Evolutionary conservation across 1,140 invertebrate species (phyloP), one percentile per base, ranked within the genome.

Genomic region (Bursaphelenchus mucronatus): DNA sequence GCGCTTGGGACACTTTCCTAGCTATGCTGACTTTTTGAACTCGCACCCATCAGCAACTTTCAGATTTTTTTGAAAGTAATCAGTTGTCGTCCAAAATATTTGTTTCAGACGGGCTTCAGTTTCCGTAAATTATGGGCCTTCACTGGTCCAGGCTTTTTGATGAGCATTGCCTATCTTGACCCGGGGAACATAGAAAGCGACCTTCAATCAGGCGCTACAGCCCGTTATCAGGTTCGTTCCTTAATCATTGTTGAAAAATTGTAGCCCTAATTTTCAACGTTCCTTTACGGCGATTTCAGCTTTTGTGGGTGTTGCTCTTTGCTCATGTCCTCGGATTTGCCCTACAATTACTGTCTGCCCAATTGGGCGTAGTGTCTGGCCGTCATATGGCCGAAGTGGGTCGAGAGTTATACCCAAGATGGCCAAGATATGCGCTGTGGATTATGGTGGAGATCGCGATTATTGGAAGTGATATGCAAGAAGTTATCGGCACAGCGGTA

Each of bases 391-490:
- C 71, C 11, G 76, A 73, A 51, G 59, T 79, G 13, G 69, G 72
- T 77, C 87, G 90, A 79, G 83, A 87, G 61, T 87, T 90, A 78
- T 94, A 93, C 78, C 89, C 87, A 72, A 86, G 83, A 73, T 53
- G 90, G 17, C 90, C 91, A 0, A 85, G 90, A 66, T 74, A 91
- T 54, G 83, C 91, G 69, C 82, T 94, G 13, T 94, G 91, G 91
- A 86, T 94, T 50, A 94, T 94, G 91, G 88, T 92, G 45, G 92
- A 94, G 83, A 89, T 94, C 68, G 91, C 92, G 9, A 93, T 94
- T 70, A 92, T 94, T 76, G 19, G 57, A 4, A n/a, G 11, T 39
- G 91, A 94, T 82, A 93, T 94, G 90, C 91, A 92, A 82, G 90
- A 80, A 68, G 79, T 80, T 11, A 77, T 80, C 39, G 76, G 78